These are phyloP conservation scores for Tenthredo distinguenda DNA, from an alignment of 2,888 invertebrate species.

Conservation along the genomic window DNA sequence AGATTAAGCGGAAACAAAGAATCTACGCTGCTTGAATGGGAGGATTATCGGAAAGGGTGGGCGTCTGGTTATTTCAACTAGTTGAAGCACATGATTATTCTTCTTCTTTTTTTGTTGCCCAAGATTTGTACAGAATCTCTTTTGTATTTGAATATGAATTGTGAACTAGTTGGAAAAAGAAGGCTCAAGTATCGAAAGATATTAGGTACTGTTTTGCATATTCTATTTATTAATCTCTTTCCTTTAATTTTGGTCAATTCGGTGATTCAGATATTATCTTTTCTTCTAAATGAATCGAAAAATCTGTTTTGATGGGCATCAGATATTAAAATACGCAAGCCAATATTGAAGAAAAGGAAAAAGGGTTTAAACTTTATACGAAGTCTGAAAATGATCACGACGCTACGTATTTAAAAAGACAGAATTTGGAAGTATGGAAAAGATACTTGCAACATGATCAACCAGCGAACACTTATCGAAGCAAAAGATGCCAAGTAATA, in stretches of 20 bases:
- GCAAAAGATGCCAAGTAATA: background rate
- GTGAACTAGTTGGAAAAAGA: background rate
- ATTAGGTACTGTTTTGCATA: background rate
- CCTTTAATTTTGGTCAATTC: background rate
- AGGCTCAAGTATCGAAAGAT: background rate
- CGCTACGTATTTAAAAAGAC: background rate
- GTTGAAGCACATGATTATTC: background rate
- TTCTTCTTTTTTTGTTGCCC: background rate
- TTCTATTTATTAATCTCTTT: background rate
- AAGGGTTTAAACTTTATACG: background rate
- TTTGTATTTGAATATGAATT: background rate
- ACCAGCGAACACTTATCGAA: background rate
- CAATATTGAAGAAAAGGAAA: background rate
- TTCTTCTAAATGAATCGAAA: background rate
- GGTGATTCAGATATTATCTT: background rate
- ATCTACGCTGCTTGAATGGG: background rate
- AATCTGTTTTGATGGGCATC: too few relatives aligned
- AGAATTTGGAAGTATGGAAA: background rate
- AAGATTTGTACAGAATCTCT: background rate
- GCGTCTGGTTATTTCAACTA: slow-evolving; percentile 16
- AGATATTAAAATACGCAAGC: background rate
- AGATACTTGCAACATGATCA: background rate
- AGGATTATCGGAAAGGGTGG: background rate
- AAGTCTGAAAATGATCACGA: background rate
- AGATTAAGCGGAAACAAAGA: slow-evolving; percentile 11